Evolutionary conservation across 2,797 vertebrate species (phyloP).

Genomic region (Merluccius polli): DNA sequence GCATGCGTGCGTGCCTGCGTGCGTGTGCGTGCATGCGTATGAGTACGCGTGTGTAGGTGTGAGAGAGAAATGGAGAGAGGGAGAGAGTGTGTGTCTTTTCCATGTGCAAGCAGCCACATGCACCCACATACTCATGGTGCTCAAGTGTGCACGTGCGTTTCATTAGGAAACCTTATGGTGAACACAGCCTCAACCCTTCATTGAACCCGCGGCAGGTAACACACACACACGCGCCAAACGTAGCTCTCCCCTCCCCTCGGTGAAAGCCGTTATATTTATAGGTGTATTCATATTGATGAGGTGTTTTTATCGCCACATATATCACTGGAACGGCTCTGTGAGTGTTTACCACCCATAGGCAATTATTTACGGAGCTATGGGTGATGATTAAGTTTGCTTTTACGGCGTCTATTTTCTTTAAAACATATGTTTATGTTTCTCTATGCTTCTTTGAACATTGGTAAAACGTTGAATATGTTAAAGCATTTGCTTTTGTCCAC

Average conservation of each 20-base stretch:
- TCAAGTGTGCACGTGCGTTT: neutral
- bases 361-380: conserved; percentile 25
- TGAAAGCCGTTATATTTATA: conserved; percentile 57
- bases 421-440: neutral
- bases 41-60: neutral
- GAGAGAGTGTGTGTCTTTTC: conserved; percentile 1
- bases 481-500: neutral
- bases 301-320: conserved; percentile 40
- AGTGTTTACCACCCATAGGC: conserved; percentile 40
- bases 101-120: neutral
- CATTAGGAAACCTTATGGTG: neutral
- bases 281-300: conserved; percentile 61
- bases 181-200: neutral
- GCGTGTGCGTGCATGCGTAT: neutral
- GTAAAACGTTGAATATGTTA: neutral
- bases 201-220: neutral
- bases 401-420: neutral
- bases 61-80: conserved; percentile 16
- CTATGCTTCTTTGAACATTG: neutral
- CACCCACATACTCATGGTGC: too few species aligned
- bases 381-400: neutral
- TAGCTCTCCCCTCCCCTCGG: conserved; percentile 28
- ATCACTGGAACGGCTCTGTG: conserved; percentile 41
- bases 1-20: neutral
- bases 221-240: conserved; percentile 9